Evolutionary conservation across 2,797 vertebrate genomes (phyloP).

Genomic region (Silurus aristotelis): DNA sequence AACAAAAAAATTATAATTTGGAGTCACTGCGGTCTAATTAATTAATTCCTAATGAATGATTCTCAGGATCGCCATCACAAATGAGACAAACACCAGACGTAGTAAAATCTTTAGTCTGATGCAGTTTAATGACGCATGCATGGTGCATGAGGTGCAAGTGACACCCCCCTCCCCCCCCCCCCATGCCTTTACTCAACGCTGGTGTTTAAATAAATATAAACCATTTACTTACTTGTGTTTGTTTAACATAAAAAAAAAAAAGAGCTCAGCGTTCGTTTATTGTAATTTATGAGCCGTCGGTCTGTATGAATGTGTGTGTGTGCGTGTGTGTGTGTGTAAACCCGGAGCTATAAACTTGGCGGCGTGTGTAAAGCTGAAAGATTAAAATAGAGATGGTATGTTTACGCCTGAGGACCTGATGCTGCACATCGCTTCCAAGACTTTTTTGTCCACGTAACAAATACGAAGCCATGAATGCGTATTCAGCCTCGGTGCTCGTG

Average conservation of each 20-base stretch:
- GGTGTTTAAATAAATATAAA: neutral
- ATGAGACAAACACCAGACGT: too few species aligned
- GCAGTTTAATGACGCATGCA: neutral
- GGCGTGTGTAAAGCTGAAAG: conserved; percentile 17
- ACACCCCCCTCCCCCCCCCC: neutral
- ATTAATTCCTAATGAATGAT: too few species aligned
- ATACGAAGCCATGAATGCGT: conserved; percentile 5
- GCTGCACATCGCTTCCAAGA: conserved; percentile 10
- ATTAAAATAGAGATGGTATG: conserved; percentile 12
- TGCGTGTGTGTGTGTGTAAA: neutral
- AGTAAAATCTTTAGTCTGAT: neutral
- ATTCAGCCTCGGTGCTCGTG: conserved; percentile 42
- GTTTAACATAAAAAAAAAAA: neutral
- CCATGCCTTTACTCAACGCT: neutral
- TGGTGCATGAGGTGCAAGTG: neutral
- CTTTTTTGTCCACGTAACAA: neutral
- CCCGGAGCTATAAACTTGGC: conserved; percentile 16
- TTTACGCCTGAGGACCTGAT: conserved; percentile 15
- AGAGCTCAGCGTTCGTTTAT: too few species aligned
- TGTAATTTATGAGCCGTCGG: neutral
- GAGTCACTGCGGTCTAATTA: too few species aligned
- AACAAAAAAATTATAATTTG: too few species aligned
- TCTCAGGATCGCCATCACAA: too few species aligned
- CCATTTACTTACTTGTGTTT: neutral
- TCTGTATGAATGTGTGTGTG: neutral